Base-by-base conservation (phyloP, 2,113 vertebrate species). In the Orthonyx spaldingii region DNA sequence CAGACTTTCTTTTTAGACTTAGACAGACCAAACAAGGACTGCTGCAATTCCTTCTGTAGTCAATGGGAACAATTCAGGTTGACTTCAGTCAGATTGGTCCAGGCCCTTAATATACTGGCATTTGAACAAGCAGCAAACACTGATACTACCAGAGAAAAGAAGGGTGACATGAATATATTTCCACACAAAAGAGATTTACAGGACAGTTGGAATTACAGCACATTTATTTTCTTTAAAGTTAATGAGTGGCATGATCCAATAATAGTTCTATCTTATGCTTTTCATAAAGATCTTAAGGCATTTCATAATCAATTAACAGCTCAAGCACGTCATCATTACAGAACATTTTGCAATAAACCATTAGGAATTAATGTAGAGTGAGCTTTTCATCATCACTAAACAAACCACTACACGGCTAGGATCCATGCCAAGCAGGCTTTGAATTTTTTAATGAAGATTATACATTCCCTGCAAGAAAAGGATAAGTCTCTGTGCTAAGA, bases 281-380 rank as follows among this genome's bases (percentile, higher is more conserved):
- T 93, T 96, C 95, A 91, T 97, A 95, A 97, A 96, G 90, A 87
- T 96, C 80, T 97, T 90, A 94, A 94, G 87, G 77, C 86, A 95
- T 95, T 97, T 98, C 90, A 97, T 77, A 96, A 95, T 96, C 94
- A 97, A 94, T 97, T 96, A 98, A 86, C 86, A 91, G 91, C 82
- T 94, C 85, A 94, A 91, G 82, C 80, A 91, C 32, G 32, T 95
- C 93, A 95, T 96, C 92, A 94, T 96, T 87, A 92, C 42, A 64
- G 91, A 90, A 86, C 66, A 79, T 93, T 97, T 97, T 96, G 84
- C 87, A 93, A 88, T 94, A 95, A 91, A 78, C 41, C 63, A 89
- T 90, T 97, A 93, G 90, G 93, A 89, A 89, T 87, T 94, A 95
- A 91, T 81, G 74, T 61, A 92, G 75, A 91, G 52, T 65, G 77